Evolutionary conservation across 1,140 invertebrate genomes (phyloP).

Genomic region (Drosophila nikananu): DNA sequence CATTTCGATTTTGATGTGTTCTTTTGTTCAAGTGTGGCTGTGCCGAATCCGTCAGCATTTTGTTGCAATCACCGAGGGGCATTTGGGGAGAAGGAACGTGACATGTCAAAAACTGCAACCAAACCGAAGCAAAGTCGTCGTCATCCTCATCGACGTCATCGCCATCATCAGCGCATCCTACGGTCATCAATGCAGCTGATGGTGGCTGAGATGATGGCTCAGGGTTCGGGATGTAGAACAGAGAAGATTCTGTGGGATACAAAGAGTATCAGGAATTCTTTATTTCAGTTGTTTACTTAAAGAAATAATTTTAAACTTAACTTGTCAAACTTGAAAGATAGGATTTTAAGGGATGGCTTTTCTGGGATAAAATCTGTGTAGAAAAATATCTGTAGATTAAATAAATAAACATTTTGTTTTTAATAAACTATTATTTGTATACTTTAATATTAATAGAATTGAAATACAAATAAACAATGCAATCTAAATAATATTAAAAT

Average conservation of each 20-base stretch:
- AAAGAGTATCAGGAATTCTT: neutral
- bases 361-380: too few relatives aligned
- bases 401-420: too few relatives aligned
- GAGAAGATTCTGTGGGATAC: neutral
- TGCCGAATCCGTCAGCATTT: slow-evolving; percentile 44
- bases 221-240: slow-evolving; percentile 2
- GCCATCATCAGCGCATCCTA: slow-evolving; percentile 27
- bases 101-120: slow-evolving; percentile 43
- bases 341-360: too few relatives aligned
- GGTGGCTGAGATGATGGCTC: slow-evolving; percentile 4
- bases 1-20: slow-evolving; percentile 15
- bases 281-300: neutral
- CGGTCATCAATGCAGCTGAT: slow-evolving; percentile 23
- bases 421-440: too few relatives aligned
- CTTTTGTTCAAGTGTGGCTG: slow-evolving; percentile 36
- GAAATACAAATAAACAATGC: neutral
- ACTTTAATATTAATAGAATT: too few relatives aligned
- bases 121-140: slow-evolving; percentile 26
- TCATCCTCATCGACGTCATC: slow-evolving; percentile 23
- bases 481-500: neutral
- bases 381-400: too few relatives aligned
- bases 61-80: slow-evolving; percentile 49
- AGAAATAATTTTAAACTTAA: neutral
- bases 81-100: slow-evolving; percentile 39
- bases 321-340: neutral